Base-by-base conservation (phyloP, 2,797 vertebrate species). In the Serranus cabrilla region DNA sequence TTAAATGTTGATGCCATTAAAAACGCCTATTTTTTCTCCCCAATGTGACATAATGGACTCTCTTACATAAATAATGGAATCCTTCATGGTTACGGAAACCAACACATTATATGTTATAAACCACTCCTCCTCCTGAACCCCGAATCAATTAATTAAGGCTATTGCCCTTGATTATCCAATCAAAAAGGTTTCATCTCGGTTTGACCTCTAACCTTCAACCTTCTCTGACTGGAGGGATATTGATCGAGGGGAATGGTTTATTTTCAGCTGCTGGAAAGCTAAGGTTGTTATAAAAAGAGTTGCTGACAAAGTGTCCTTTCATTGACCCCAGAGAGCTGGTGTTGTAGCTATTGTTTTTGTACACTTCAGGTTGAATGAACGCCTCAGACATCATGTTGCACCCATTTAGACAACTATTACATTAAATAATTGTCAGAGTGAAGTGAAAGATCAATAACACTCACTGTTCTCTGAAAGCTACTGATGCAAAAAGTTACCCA, bases 31-130 rank as follows among this genome's bases (percentile, higher is more conserved):
- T 93, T 93, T 87, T 90, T 83, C 80, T 79, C 58, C 70, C 64
- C 87, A 76, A 80, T 76, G 80, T 92, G 93, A 90, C 91, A 90
- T 91, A 93, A 95, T 92, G 91, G 93, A 93, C 92, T 91, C 83
- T 93, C 83, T 82, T 89, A 91, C 82, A 89, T 93, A 94, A 94
- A 95, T 95, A 92, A 95, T 94, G 92, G 82, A 91, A 93, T 93
- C 91, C 87, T 92, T 90, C 82, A 91, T 93, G 92, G 91, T 94
- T 91, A 92, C 78, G 71, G 86, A 84, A 91, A 91, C 82, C 83
- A 91, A 84, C 90, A 88, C 90, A 85, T 90, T 91, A 89, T 89
- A 84, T 78, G 81, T 86, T 90, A 90, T 84, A 88, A 93, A 87
- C 89, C 89, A 82, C 74, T 78, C 85, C 87, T 85, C 87, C 89